Evolutionary conservation across 1,140 invertebrate species (phyloP), one percentile per base, ranked within the genome.

Genomic region (Micrasema minimum): DNA sequence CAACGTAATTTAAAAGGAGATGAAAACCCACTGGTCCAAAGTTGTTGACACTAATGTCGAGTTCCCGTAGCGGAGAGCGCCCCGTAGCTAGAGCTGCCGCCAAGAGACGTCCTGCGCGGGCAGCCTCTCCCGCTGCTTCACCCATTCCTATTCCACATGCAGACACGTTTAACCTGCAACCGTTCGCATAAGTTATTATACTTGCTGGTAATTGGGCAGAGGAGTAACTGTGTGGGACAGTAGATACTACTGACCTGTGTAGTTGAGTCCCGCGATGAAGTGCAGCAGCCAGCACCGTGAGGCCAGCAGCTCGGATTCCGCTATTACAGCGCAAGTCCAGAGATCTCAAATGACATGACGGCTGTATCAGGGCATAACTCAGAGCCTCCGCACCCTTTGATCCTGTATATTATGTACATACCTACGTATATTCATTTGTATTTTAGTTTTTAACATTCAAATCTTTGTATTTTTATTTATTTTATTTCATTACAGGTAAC

Each of bases 221-320:
- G 37, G 37, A 38, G n/a, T n/a, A n/a, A n/a, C n/a, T n/a, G n/a
- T n/a, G n/a, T n/a, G n/a, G n/a, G n/a, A n/a, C n/a, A n/a, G n/a
- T n/a, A n/a, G n/a, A n/a, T n/a, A n/a, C n/a, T n/a, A n/a, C n/a
- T n/a, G n/a, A 85, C 82, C 79, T 79, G 43, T 77, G 82, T 10
- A 85, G 74, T 69, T 82, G 82, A 51, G 82, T 83, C 66, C 83
- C 83, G 77, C 82, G 79, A 66, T 82, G 81, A 64, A 85, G 75
- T 14, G 83, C 78, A 5, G 82, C 79, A 14, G 82, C 81, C 16
- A 84, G 72, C 69, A 81, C 79, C 23, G 82, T 79, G 22, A 82
- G 78, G 35, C 83, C 83, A 48, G 80, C 78, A 23, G 82, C 82
- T 2, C 83, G 82, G 48, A 85, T 71, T 72, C 75, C 78, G 53